These are phyloP conservation scores for Phymanthus crucifer DNA, from an alignment of 92 coral and sea anemone genomes.

Conservation along the genomic window DNA sequence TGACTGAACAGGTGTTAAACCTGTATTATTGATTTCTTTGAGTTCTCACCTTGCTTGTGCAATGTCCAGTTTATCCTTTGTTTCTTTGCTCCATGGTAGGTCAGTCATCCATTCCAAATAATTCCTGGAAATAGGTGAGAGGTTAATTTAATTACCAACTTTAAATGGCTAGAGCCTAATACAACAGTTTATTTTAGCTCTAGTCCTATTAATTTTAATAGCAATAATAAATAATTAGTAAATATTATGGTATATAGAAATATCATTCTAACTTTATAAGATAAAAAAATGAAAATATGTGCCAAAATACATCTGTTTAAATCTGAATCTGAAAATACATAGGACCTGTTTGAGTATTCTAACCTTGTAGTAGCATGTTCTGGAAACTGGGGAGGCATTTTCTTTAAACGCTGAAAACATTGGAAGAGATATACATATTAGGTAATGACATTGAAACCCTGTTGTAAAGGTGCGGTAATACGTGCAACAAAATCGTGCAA, in stretches of 20 bases:
- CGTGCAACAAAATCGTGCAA: no score
- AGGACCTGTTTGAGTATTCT: background rate
- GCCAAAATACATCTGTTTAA: no score
- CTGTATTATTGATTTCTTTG: background rate
- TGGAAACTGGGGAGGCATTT: slow-evolving; percentile 93
- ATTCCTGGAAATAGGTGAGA: slow-evolving; percentile 36
- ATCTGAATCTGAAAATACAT: no score
- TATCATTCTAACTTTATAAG: no score
- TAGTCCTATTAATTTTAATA: no score
- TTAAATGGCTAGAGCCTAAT: background rate
- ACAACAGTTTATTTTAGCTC: no score
- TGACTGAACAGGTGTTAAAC: background rate
- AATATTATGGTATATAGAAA: no score
- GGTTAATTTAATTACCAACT: background rate
- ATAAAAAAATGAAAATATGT: no score
- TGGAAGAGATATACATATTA: background rate
- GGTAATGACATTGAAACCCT: no score
- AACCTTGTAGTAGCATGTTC: slow-evolving; percentile 91
- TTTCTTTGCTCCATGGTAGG: slow-evolving; percentile 84
- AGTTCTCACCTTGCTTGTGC: slow-evolving; percentile 75
- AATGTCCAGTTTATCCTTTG: slow-evolving; percentile 80
- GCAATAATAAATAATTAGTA: no score
- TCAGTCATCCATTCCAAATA: slow-evolving; percentile 90
- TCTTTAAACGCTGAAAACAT: slow-evolving; percentile 72
- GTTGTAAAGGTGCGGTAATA: no score